Base-by-base conservation (phyloP, 2,113 vertebrate genomes). In the Engystomops pustulosus region DNA sequence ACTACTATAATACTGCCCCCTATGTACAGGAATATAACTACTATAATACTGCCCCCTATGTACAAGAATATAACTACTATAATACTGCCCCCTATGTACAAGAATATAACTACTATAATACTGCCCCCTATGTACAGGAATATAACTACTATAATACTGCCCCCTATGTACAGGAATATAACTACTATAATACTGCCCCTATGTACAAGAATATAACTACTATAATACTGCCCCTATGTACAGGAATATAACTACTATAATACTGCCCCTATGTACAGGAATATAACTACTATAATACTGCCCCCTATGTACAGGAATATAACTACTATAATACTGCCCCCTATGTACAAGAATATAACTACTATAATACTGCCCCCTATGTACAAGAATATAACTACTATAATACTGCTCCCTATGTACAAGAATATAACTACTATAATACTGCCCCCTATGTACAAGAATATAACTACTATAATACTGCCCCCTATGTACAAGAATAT, bases 81-180 rank as follows among this genome's bases (percentile, higher is more conserved):
- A 58, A 58, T 25, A 58, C 53, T 58, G 8, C n/a, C 3, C n/a
- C 53, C 53, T 58, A 58, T 58, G 5, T 25, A 60, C 55, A 60
- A 60, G 55, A 60, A 60, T 60, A 60, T 60, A 60, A 60, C 55
- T 60, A 60, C 55, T 60, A 60, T 60, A 60, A 60, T 60, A 60
- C 23, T 60, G 10, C 55, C n/a, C 2, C 23, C 55, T 27, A 60
- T 60, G n/a, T 60, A 60, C 55, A 60, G 27, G 23, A 60, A 27
- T 60, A 60, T 60, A 60, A 60, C 23, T 60, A 60, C 55, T 27
- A 60, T 60, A 60, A 60, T 60, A 60, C 23, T 60, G 23, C 55
- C 10, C n/a, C 55, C 55, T 27, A 27, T 60, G 10, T 27, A 60
- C 55, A 60, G 27, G 55, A 27, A 60, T 60, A 60, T 60, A 60